Conservation (phyloP, 1,140 invertebrate genomes). For the Drosophila truncata region DNA sequence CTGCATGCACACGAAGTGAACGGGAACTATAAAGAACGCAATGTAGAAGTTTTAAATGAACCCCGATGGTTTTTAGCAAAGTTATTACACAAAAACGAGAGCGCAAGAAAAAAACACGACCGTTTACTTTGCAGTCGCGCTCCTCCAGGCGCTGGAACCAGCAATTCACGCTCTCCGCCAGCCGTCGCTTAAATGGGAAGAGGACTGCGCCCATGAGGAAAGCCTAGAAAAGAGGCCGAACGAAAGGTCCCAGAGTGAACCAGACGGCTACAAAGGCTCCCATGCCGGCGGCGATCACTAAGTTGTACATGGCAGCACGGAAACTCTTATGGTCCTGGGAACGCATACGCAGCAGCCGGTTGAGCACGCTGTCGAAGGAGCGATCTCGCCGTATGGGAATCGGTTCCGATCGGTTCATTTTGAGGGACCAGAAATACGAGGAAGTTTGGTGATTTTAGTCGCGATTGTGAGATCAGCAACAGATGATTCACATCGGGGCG, state of each 20-base stretch:
- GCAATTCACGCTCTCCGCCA: slow-evolving; percentile 88
- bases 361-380: slow-evolving; percentile 83
- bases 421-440: background rate
- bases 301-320: slow-evolving; percentile 95
- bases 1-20: too few species aligned
- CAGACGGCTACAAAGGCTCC: slow-evolving; percentile 93
- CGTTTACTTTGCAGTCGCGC: slow-evolving; percentile 87
- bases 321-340: slow-evolving; percentile 86
- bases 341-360: slow-evolving; percentile 72
- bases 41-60: too few species aligned
- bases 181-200: slow-evolving; percentile 92
- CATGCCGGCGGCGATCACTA: slow-evolving; percentile 90
- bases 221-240: slow-evolving; percentile 97
- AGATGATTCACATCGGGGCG: slow-evolving; percentile 29
- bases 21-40: too few species aligned
- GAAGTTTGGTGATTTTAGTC: slow-evolving; percentile 24
- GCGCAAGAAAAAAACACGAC: too few species aligned
- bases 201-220: slow-evolving; percentile 95
- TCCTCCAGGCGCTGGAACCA: slow-evolving; percentile 89
- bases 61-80: too few species aligned
- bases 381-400: slow-evolving; percentile 78
- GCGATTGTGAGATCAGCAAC: slow-evolving; percentile 14
- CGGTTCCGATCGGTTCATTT: slow-evolving; percentile 78
- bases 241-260: slow-evolving; percentile 92
- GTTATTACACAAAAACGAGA: too few species aligned